Conservation (phyloP, 1,140 invertebrate genomes). For the Aphaenogaster ashmeadi region DNA sequence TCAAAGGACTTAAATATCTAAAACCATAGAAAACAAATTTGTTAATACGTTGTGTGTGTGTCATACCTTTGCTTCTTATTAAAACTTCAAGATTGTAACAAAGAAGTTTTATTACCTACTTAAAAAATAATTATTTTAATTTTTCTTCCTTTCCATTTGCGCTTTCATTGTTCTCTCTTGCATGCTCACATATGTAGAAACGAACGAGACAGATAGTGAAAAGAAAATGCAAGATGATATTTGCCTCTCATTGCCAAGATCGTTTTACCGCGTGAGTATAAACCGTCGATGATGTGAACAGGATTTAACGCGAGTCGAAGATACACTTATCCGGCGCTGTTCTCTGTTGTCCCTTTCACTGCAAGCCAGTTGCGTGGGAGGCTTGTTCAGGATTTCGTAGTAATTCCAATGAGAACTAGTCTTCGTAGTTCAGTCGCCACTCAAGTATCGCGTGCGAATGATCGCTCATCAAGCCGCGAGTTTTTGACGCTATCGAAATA, state of each 20-base stretch:
- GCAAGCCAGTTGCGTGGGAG: slow-evolving; percentile 80
- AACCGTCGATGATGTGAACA: slow-evolving; percentile 46
- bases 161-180: no score
- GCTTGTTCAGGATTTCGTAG: slow-evolving; percentile 77
- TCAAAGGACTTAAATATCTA: not conserved
- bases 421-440: slow-evolving; percentile 72
- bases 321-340: slow-evolving; percentile 74
- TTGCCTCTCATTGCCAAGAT: slow-evolving; percentile 40
- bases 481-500: slow-evolving; percentile 43
- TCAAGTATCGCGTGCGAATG: slow-evolving; percentile 55
- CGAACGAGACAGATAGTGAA: not conserved
- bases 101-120: no score
- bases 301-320: slow-evolving; percentile 64
- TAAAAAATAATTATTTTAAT: no score
- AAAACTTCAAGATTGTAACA: no score
- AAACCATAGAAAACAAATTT: no score
- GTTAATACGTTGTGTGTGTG: not conserved
- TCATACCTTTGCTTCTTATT: no score
- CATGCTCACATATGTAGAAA: no score
- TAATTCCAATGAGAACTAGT: slow-evolving; percentile 81
- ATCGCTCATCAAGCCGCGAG: slow-evolving; percentile 1
- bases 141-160: not conserved
- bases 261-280: slow-evolving; percentile 24
- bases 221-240: not conserved
- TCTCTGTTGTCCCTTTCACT: slow-evolving; percentile 82